Percentiles rank a stretch among this genome's conserved stretches.
These are phyloP conservation scores for Euplexia lucipara DNA, from an alignment of 2,888 invertebrate species.

Conservation along the genomic window DNA sequence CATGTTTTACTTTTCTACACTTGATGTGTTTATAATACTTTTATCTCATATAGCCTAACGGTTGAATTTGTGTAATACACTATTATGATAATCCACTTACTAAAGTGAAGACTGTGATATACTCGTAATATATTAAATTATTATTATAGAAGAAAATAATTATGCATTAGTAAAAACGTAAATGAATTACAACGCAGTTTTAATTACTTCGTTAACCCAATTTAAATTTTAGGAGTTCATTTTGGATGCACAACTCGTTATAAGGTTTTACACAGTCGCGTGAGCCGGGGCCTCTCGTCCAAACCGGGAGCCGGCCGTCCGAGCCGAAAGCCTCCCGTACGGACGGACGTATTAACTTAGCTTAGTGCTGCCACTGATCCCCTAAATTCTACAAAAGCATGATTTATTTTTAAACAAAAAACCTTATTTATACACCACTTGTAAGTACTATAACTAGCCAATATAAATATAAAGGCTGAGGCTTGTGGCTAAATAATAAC, in stretches of 20 bases:
- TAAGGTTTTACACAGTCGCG: constrained; percentile 25
- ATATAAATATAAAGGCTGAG: neutral
- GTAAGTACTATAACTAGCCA: neutral
- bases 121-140: constrained; percentile 81
- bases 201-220: constrained; percentile 52
- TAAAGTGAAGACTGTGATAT: constrained; percentile 91
- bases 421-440: constrained; percentile 13
- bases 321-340: constrained; percentile 11
- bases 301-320: constrained; percentile 9
- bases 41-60: constrained; percentile 62
- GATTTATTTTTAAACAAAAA: constrained; percentile 15
- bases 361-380: constrained; percentile 26
- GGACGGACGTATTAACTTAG: constrained; percentile 27
- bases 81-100: constrained; percentile 85
- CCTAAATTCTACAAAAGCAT: constrained; percentile 24
- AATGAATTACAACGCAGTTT: constrained; percentile 69
- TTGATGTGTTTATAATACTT: constrained; percentile 54
- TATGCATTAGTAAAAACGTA: constrained; percentile 85
- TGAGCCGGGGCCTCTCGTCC: constrained; percentile 13
- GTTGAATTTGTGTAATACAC: constrained; percentile 72
- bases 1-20: constrained; percentile 51
- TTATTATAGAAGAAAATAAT: constrained; percentile 78
- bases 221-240: constrained; percentile 51
- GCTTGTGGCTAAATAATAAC: neutral
- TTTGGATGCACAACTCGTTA: constrained; percentile 54